Evolutionary conservation across 2,888 invertebrate species (phyloP), one percentile per base, ranked within the genome.

Genomic region (Apamea sordens): DNA sequence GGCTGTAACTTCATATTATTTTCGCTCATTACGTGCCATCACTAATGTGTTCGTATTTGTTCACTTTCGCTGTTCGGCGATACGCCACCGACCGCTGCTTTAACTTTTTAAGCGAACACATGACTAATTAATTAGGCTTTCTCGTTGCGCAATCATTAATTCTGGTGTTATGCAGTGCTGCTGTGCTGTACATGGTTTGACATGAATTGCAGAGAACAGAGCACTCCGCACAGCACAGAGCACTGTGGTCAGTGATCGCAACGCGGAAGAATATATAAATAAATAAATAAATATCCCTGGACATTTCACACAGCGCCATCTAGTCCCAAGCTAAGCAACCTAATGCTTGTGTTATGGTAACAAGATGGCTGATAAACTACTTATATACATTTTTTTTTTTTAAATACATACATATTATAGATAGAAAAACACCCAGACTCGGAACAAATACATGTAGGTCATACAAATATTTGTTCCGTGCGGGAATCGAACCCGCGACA

Each of bases 111-210:
- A 84, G 73, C 67, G 82, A 73, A 77, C 69, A 88, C 77, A 86
- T 86, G 88, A 86, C 86, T 90, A 90, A 90, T 89, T 89, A 89
- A 89, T 89, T 77, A 89, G 85, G 80, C 83, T 88, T 88, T 89
- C 90, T 89, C 85, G 76, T 89, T 89, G 77, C 79, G 84, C 73
- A 89, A 89, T 83, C 59, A 80, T 76, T 71, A 65, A 69, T 77
- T 76, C 77, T 76, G 70, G 64, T 77, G 70, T 88, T 85, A 84
- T 82, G 82, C 71, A 63, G 76, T 77, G 59, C 77, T 82, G 78
- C 71, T 59, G 78, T 77, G 63, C 76, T 82, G 61, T 64, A 88
- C 75, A 80, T 74, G 80, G 79, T 59, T 65, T 73, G 41, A 41
- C 41, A 41, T 41, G 6, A 41, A 41, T 83, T 80, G 73, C 72